phyloP scores from a whole-genome alignment of 2,888 invertebrate genomes.

The Torymus tubicola region DNA sequence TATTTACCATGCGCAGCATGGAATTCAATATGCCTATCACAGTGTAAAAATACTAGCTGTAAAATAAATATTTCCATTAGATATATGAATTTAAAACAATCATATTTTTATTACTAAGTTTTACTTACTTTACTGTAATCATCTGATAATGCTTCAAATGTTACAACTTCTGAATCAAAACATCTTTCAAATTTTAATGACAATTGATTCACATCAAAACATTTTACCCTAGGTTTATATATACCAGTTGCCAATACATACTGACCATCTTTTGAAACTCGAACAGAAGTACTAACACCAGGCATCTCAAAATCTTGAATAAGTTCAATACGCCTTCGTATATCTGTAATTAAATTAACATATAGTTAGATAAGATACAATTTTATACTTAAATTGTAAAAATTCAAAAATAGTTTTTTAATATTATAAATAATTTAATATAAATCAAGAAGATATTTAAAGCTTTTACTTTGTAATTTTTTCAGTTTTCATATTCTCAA shows the following conservation, averaged over 20 bases:
- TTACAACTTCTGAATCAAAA: constrained; percentile 97
- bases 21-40: constrained; percentile 95
- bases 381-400: no score
- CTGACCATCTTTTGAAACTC: constrained; percentile 92
- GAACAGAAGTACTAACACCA: constrained; percentile 89
- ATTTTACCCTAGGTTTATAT: constrained; percentile 97
- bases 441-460: no score
- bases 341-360: constrained; percentile 78
- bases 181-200: constrained; percentile 99
- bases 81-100: constrained; percentile 34
- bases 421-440: no score
- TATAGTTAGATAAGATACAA: no score
- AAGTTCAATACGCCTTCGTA: constrained; percentile 93
- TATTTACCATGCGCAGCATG: constrained; percentile 96
- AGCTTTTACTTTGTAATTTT: not conserved
- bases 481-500: not conserved
- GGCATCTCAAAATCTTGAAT: constrained; percentile 99
- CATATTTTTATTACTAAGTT: constrained; percentile 7
- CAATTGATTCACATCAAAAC: constrained; percentile 96
- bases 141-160: constrained; percentile 93
- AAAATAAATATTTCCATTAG: constrained; percentile 33
- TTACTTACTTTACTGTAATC: constrained; percentile 93
- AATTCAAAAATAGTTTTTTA: no score
- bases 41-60: constrained; percentile 92
- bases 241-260: constrained; percentile 95